These are phyloP conservation scores for Hypolimnas misippus DNA, from an alignment of 2,888 invertebrate species.

Conservation along the genomic window DNA sequence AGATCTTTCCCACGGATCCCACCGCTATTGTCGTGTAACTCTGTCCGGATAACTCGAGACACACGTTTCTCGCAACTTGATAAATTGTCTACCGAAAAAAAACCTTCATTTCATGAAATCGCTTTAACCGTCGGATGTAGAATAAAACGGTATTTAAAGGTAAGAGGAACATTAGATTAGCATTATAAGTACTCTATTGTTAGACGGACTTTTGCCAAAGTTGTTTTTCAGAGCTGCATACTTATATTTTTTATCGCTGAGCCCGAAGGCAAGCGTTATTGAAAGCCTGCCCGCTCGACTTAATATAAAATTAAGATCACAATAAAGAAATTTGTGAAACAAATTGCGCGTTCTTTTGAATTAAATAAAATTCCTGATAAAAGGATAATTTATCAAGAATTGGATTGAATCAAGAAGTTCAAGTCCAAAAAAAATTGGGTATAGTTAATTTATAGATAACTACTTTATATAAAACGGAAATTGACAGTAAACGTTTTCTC, in stretches of 20 bases:
- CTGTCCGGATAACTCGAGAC: conserved; percentile 56
- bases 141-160: conserved; percentile 30
- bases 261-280: conserved; percentile 17
- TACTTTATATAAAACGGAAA: too few species aligned
- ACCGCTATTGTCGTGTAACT: conserved; percentile 59
- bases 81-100: conserved; percentile 57
- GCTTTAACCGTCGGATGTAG: conserved; percentile 30
- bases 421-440: too few species aligned
- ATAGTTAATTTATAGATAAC: too few species aligned
- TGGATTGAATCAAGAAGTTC: too few species aligned
- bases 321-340: conserved; percentile 20
- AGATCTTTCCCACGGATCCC: conserved; percentile 53
- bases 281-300: conserved; percentile 20
- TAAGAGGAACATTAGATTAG: conserved; percentile 33
- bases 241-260: conserved; percentile 22
- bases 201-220: conserved; percentile 21
- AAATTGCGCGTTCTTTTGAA: conserved; percentile 8
- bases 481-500: too few species aligned
- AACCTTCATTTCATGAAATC: conserved; percentile 42
- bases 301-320: conserved; percentile 25
- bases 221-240: conserved; percentile 24
- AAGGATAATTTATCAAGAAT: too few species aligned
- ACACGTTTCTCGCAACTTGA: conserved; percentile 60
- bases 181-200: conserved; percentile 33
- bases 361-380: conserved; percentile 8